phyloP scores from a whole-genome alignment of 2,797 vertebrate species.

The Rhadinocentrus ornatus region DNA sequence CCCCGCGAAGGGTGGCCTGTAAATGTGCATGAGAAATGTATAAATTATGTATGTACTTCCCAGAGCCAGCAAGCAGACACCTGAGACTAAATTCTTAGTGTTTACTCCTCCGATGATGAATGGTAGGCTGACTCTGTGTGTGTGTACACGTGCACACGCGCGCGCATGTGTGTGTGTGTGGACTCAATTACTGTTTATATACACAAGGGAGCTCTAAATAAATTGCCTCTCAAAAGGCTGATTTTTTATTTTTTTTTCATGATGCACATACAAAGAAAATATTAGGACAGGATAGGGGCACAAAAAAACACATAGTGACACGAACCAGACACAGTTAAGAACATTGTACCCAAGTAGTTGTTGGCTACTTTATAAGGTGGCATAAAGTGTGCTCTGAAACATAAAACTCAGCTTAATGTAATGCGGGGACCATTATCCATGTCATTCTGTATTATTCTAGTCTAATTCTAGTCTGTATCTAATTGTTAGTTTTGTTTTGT shows the following conservation, averaged over 20 bases:
- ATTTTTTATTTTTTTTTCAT: conserved; percentile 54
- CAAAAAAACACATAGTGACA: conserved; percentile 46
- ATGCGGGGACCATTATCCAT: not conserved
- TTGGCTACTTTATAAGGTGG: conserved; percentile 5
- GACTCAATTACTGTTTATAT: conserved; percentile 59
- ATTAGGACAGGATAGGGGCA: conserved; percentile 48
- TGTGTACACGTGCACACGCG: too few species aligned
- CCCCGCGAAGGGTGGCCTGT: too few species aligned
- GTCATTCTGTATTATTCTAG: not conserved
- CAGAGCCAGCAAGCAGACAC: conserved; percentile 6
- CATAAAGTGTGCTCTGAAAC: not conserved
- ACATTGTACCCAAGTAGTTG: not conserved
- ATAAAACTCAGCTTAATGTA: not conserved
- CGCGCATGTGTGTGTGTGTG: conserved; percentile 4
- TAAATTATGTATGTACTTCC: not conserved
- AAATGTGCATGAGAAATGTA: too few species aligned
- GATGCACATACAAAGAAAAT: conserved; percentile 52
- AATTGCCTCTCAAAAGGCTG: conserved; percentile 49
- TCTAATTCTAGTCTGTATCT: not conserved
- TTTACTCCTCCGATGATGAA: conserved; percentile 51
- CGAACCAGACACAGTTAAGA: conserved; percentile 32
- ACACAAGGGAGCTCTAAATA: conserved; percentile 51
- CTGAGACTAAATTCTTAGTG: conserved; percentile 4
- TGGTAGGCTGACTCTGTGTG: conserved; percentile 26
- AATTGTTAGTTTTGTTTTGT: not conserved